Evolutionary conservation across 2,797 vertebrate species (phyloP), one percentile per base, ranked within the genome.

Genomic region (Siniperca scherzeri): DNA sequence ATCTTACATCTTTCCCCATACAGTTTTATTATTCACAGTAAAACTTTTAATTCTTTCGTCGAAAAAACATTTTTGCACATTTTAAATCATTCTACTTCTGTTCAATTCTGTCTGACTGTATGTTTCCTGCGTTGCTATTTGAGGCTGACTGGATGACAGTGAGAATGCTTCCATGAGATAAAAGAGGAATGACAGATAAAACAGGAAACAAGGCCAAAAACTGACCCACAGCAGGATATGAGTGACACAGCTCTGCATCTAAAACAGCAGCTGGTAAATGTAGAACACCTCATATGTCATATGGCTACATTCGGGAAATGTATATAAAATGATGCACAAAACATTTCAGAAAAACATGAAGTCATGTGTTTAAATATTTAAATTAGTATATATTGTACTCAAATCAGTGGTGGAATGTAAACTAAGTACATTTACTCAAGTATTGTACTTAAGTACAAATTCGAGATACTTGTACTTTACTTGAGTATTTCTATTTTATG

Each of bases 121-220:
- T 33, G 13, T 42, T 72, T 61, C 52, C 77, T 55, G 6, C 0
- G 1, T 2, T 27, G 36, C 74, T 61, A 30, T 64, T 81, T 66
- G 46, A 25, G 65, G 53, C 70, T 2, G 40, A 61, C 19, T 19
- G 56, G 70, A 38, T 2, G 53, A 57, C 38, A 36, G 46, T 3
- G 19, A 70, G 9, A 17, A 0, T 88, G 78, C 89, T 92, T 84
- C 82, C 88, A 74, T 19, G 50, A 82, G 89, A 88, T 82, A 81
- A 89, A 89, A 90, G 64, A 81, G 85, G 83, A 88, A 80, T 4
- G 13, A 11, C 4, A 44, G 60, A 79, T 65, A 78, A 79, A 87
- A 87, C 77, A 85, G 86, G 91, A 92, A 88, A 68, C 27, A 0
- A 3, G 6, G 14, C 71, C 68, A 74, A 72, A 87, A 70, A 33